Conservation (phyloP, 2,888 invertebrate species). For the Chalcosyrphus nemorum region DNA sequence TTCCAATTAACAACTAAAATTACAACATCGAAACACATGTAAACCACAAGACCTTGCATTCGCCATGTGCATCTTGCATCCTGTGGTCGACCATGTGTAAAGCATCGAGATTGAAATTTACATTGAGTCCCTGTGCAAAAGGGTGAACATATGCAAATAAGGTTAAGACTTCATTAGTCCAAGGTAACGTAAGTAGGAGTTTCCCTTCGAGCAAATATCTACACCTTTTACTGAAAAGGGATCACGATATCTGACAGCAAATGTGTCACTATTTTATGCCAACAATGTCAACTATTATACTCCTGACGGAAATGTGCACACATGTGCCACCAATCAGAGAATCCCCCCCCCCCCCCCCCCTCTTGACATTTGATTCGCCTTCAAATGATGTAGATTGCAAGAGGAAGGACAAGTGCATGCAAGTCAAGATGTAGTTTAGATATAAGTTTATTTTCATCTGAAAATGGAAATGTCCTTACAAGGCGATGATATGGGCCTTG, state of each 20-base stretch:
- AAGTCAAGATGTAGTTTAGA: no score
- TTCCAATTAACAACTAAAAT: no score
- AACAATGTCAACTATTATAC: constrained; percentile 4
- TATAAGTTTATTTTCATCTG: neutral
- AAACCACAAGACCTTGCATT: no score
- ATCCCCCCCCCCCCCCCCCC: no score
- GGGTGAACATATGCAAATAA: neutral
- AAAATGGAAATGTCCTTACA: neutral
- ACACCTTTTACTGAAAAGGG: no score
- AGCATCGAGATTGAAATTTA: neutral
- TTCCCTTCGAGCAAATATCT: neutral
- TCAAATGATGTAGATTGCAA: neutral
- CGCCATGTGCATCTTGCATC: neutral
- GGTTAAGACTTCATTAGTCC: constrained; percentile 21
- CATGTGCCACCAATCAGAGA: constrained; percentile 24
- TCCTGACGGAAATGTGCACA: constrained; percentile 23
- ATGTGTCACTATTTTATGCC: constrained; percentile 12
- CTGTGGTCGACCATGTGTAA: neutral
- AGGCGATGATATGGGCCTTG: no score
- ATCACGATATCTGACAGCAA: no score
- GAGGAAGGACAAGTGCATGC: neutral
- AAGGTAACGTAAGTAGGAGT: neutral
- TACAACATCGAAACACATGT: no score
- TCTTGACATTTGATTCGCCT: constrained; percentile 19
- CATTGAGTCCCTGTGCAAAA: neutral